Conservation (phyloP, 2,113 vertebrate species). For the Ursus arctos region DNA sequence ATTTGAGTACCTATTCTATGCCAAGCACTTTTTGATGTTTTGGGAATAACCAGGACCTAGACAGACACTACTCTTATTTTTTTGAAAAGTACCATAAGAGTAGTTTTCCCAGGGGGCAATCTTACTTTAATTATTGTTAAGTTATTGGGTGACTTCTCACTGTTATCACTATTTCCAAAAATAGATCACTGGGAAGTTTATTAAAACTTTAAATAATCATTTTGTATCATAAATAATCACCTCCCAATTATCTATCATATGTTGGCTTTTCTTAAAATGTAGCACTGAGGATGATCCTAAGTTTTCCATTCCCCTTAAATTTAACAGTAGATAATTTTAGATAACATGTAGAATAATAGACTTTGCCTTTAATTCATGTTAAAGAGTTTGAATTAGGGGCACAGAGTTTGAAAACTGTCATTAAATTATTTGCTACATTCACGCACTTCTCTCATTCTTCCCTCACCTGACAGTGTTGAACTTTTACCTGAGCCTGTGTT, state of each 20-base stretch:
- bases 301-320: not conserved
- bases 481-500: not conserved
- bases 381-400: not conserved
- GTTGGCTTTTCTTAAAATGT: constrained; percentile 12
- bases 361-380: not conserved
- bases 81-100: not conserved
- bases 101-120: not conserved
- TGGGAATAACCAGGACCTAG: not conserved
- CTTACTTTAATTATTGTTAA: constrained; percentile 30
- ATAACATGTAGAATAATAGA: not conserved
- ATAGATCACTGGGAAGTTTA: not conserved
- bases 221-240: not conserved
- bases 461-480: not conserved
- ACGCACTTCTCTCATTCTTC: not conserved
- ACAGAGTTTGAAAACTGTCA: not conserved
- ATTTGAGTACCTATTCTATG: not conserved
- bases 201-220: constrained; percentile 12
- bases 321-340: not conserved
- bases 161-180: not conserved
- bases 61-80: not conserved
- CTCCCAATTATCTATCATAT: not conserved
- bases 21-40: not conserved
- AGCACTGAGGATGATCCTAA: not conserved
- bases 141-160: not conserved
- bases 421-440: not conserved